These are phyloP conservation scores for Tethya wilhelma DNA, from an alignment of 37 sponge, comb jelly and placozoan genomes.

Conservation along the genomic window DNA sequence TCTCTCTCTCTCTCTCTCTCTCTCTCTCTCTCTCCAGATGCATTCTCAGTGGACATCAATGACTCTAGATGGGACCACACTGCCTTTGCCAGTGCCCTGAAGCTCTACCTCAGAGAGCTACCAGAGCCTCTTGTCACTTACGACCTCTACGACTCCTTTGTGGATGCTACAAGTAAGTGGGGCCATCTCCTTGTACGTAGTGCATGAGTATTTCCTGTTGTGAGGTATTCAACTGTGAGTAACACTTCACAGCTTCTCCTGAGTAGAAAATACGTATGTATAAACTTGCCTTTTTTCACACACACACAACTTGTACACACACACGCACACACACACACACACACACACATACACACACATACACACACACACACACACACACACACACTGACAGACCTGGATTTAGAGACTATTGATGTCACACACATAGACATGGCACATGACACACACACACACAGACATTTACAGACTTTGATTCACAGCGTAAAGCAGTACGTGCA, in stretches of 20 bases:
- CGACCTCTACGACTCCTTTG: constrained; percentile 61
- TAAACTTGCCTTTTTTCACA: background rate
- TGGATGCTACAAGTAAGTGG: constrained; percentile 69
- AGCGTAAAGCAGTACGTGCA: too few relatives aligned
- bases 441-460: too few relatives aligned
- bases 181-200: background rate
- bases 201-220: background rate
- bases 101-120: constrained; percentile 85
- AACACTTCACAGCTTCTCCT: too few relatives aligned
- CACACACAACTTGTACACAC: background rate
- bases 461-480: too few relatives aligned
- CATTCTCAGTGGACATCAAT: constrained; percentile 1
- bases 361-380: background rate
- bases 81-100: constrained; percentile 67
- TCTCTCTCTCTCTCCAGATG: background rate
- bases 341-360: background rate
- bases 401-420: background rate
- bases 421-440: too few relatives aligned
- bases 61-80: constrained; percentile 52
- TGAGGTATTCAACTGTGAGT: background rate
- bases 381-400: background rate
- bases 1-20: background rate
- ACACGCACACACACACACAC: background rate
- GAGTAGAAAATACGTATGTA: background rate
- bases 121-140: constrained; percentile 83